These are phyloP conservation scores for Myotis daubentonii DNA, from an alignment of 2,797 vertebrate genomes.

Conservation along the genomic window DNA sequence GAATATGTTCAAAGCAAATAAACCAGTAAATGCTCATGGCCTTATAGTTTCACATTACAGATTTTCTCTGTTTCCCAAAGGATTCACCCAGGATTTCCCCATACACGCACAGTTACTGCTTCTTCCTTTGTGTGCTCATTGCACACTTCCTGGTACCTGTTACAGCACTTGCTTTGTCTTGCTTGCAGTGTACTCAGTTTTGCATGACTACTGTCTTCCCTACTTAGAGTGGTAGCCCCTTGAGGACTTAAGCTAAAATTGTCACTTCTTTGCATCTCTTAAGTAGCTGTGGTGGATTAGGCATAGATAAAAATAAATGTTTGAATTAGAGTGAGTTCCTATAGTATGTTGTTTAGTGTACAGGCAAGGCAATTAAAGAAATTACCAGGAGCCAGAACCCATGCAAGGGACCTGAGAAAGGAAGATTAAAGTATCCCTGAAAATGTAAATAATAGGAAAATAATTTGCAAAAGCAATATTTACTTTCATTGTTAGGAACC, in stretches of 20 bases:
- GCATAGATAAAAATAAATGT: slow-evolving; percentile 53
- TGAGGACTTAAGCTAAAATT: slow-evolving; percentile 24
- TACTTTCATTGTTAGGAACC: slow-evolving; percentile 47
- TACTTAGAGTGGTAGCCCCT: slow-evolving; percentile 27
- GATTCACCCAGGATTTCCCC: neutral
- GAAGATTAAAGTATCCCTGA: slow-evolving; percentile 50
- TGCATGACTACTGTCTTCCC: neutral
- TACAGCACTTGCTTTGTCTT: slow-evolving; percentile 23
- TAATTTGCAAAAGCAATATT: slow-evolving; percentile 38
- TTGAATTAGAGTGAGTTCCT: slow-evolving; percentile 32
- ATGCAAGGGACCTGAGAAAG: slow-evolving; percentile 11
- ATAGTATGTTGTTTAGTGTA: slow-evolving; percentile 53
- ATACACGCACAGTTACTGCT: neutral
- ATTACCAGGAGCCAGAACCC: neutral
- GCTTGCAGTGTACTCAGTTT: slow-evolving; percentile 23
- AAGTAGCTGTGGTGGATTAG: slow-evolving; percentile 21
- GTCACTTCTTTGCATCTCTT: slow-evolving; percentile 29
- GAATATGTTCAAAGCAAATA: slow-evolving; percentile 29
- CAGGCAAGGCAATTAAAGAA: slow-evolving; percentile 53
- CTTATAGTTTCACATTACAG: neutral
- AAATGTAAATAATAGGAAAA: slow-evolving; percentile 43
- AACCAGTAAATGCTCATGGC: slow-evolving; percentile 23
- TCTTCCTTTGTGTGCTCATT: neutral
- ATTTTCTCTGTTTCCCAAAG: slow-evolving; percentile 61
- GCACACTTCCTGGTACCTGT: neutral